phyloP scores from a whole-genome alignment of 2,113 vertebrate species.

The Prietella phreatophila region DNA sequence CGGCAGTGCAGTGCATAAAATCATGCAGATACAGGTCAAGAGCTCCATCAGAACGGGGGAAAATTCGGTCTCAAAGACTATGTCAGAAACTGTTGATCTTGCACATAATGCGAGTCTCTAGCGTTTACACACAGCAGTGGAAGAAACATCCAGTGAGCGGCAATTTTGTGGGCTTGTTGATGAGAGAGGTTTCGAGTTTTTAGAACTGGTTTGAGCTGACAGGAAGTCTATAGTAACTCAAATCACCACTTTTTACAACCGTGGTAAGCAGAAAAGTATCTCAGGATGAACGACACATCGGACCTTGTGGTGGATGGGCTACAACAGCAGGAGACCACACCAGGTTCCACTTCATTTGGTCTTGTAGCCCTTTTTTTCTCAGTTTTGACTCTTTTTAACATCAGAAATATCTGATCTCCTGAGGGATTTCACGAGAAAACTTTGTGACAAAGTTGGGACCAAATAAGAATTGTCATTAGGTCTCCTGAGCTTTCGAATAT shows the following conservation, averaged over 20 bases:
- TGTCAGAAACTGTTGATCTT: too few relatives aligned
- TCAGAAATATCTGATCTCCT: too few relatives aligned
- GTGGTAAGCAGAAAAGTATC: neutral
- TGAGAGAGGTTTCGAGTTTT: neutral
- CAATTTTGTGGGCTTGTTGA: neutral
- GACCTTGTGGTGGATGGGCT: neutral
- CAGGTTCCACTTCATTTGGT: neutral
- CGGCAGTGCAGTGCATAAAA: neutral
- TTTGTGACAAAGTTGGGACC: neutral
- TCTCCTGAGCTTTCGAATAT: neutral
- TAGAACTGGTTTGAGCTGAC: neutral
- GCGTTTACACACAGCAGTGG: neutral
- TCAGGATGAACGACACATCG: neutral
- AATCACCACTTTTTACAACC: neutral
- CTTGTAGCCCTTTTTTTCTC: too few relatives aligned
- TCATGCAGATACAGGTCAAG: neutral
- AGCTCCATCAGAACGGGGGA: neutral
- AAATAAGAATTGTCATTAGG: neutral
- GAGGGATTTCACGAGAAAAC: neutral
- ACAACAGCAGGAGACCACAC: neutral
- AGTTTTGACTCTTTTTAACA: too few relatives aligned
- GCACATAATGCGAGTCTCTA: neutral
- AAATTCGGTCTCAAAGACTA: neutral
- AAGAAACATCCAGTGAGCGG: neutral
- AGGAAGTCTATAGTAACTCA: neutral